Evolutionary conservation across 2,888 invertebrate species (phyloP), one percentile per base, ranked within the genome.

Genomic region (Alloplasta piceator): DNA sequence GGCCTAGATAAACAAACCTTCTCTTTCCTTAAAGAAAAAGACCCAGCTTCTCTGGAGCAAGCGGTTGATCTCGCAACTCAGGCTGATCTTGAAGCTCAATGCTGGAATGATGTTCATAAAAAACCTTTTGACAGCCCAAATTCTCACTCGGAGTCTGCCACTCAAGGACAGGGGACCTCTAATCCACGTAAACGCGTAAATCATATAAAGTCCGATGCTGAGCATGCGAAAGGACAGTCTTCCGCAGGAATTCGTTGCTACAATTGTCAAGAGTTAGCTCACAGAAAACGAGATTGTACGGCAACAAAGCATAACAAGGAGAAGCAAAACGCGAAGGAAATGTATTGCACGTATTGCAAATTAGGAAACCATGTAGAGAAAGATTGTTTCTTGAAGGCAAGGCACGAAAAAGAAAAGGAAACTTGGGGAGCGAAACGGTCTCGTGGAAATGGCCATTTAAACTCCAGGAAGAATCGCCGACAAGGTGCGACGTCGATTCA

Each of bases 391-490:
- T 3, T 46, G 12, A 68, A 68, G 36, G 43, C 41, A 39, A 60
- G n/a, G 14, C 68, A 67, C 12, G 26, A 14, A 1, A 39, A 16
- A 6, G 67, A 52, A 10, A 38, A 38, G 12, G 56, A 56, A n/a
- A 43, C 16, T 2, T 16, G 10, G 1, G 10, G 41, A 5, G 9
- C 41, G 16, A 56, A 68, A 55, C 39, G 38, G 6, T 16, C 41
- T 0, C 46, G 48, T 9, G 9, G 5, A 2, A 56, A 56, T 9
- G 46, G 5, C 2, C 43, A 55, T 68, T 68, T 68, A 68, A 68
- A 68, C 68, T 72, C 43, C 10, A 41, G 55, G 16, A n/a, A 4
- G 55, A 72, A 55, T 38, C 68, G 46, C 14, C 63, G 26, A 41
- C 55, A 10, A 36, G 16, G 39, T 14, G 71, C 58, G 6, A 39